Base-by-base conservation (phyloP, 2,113 vertebrate species). In the Tragelaphus strepsiceros region DNA sequence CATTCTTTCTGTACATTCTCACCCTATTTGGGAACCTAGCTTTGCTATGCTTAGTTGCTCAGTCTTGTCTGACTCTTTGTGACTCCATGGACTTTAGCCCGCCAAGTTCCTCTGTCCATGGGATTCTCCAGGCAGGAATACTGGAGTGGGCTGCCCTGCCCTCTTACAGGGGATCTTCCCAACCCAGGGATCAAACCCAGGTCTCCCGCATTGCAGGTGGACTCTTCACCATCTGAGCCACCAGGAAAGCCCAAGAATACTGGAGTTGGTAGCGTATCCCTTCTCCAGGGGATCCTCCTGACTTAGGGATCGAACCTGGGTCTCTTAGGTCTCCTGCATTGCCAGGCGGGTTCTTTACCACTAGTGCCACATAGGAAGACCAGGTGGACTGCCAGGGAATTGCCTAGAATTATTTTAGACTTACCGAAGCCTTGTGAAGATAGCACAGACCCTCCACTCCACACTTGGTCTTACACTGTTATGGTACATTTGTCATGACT, bases 401-500 rank as follows among this genome's bases (percentile, higher is more conserved):
- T 64, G 61, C 14, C 61, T 64, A 64, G 21, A 39, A 16, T 81
- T 32, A 21, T 28, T 88, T 56, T 26, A 39, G 35, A 21, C 39
- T 39, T 56, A 39, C 54, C 39, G 77, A 49, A 77, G 46, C 46
- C 0, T 19, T 43, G 49, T 2, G 4, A 56, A 81, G 51, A 4
- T 1, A 8, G 43, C 28, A 2, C 16, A 2, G 35, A 26, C 12
- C 16, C 43, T 67, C 54, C 80, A 24, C n/a, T n/a, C 49, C 26
- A 26, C 43, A 6, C 43, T 39, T 59, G 2, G 2, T 28, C 78
- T 43, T 53, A 1, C 54, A 39, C 30, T 22, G 2, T 62, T 21
- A 0, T 10, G 81, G 58, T 13, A 11, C 35, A 0, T 35, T 7
- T 15, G 7, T 77, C 54, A 21, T 30, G 15, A 0, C 46, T 6